phyloP scores from a whole-genome alignment of 2,113 vertebrate genomes.

The Pollimyrus isidori region DNA sequence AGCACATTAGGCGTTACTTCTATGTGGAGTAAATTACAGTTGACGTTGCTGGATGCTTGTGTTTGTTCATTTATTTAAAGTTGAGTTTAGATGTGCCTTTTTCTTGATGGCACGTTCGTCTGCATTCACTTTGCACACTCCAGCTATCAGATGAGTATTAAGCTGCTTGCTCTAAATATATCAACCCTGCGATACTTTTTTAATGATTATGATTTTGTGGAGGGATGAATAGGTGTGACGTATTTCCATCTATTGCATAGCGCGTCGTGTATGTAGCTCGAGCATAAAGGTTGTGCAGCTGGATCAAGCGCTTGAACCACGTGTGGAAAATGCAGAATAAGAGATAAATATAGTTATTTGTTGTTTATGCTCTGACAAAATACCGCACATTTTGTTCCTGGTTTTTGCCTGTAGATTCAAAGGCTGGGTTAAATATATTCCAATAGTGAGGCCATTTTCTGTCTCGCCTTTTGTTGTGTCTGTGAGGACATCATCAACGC shows the following conservation, averaged over 20 bases:
- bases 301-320: neutral
- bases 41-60: neutral
- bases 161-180: conserved; percentile 3
- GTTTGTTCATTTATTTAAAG: neutral
- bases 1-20: neutral
- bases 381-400: neutral
- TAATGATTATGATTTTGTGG: conserved; percentile 1
- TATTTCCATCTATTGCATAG: neutral
- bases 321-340: neutral
- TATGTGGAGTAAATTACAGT: neutral
- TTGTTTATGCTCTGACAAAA: neutral
- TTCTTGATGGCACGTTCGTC: neutral
- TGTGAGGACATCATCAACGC: neutral
- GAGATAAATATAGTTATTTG: neutral
- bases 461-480: neutral
- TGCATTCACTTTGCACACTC: neutral
- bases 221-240: neutral
- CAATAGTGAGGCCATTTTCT: neutral
- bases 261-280: neutral
- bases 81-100: neutral
- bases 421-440: neutral
- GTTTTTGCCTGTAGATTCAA: neutral
- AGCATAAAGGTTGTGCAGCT: neutral
- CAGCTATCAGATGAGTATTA: neutral
- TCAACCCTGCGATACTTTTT: neutral